Conservation (phyloP, 2,888 invertebrate genomes). For the Hypolimnas misippus region DNA sequence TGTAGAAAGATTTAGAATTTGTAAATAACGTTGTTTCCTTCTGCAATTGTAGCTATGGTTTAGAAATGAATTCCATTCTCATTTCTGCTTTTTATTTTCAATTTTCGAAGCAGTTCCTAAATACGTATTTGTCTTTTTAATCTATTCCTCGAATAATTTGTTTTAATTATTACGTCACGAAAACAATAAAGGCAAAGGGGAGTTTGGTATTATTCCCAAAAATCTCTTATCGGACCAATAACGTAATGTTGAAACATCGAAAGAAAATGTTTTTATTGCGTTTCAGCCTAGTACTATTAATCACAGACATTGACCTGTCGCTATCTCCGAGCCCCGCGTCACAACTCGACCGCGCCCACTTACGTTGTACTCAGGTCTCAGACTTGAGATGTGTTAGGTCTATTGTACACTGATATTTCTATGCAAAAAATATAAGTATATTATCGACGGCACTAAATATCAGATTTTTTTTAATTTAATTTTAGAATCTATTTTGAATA, state of each 20-base stretch:
- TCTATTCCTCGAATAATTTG: too few relatives aligned
- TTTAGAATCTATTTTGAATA: too few relatives aligned
- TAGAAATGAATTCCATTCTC: too few relatives aligned
- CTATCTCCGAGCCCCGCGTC: conserved; percentile 49
- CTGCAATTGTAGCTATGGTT: too few relatives aligned
- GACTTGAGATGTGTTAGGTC: background rate
- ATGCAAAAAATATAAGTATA: background rate
- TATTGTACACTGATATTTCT: background rate
- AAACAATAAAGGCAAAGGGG: too few relatives aligned
- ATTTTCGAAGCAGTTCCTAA: too few relatives aligned
- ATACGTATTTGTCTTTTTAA: too few relatives aligned
- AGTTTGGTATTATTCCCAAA: background rate
- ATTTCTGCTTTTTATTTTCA: too few relatives aligned
- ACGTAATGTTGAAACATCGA: conserved; percentile 25
- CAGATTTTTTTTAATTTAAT: too few relatives aligned
- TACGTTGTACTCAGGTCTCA: conserved; percentile 26
- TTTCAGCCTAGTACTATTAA: conserved; percentile 46
- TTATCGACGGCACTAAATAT: background rate
- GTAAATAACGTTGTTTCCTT: too few relatives aligned
- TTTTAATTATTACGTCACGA: too few relatives aligned
- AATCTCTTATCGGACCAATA: conserved; percentile 18
- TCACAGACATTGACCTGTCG: conserved; percentile 59
- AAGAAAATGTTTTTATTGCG: conserved; percentile 67
- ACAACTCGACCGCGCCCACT: conserved; percentile 73
- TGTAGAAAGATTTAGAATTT: too few relatives aligned